Base-by-base conservation (phyloP, 2,113 vertebrate genomes). In the Spilogale gracilis region DNA sequence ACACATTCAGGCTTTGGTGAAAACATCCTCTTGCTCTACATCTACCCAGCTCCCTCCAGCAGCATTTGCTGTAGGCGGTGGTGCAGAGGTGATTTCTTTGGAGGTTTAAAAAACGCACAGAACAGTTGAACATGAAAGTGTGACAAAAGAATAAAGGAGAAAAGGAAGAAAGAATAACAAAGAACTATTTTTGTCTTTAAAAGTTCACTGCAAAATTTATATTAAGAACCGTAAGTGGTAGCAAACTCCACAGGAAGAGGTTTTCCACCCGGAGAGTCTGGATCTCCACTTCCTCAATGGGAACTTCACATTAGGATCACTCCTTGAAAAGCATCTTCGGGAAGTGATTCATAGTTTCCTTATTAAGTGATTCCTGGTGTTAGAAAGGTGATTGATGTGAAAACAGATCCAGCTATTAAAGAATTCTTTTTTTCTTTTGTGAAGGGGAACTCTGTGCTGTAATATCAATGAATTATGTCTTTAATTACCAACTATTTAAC, bases 131-230 rank as follows among this genome's bases (percentile, higher is more conserved):
- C 96, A 94, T 96, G 92, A 98, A 98, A 98, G 18, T 94, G 20
- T 97, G 67, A 98, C 90, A 97, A 97, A 98, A 60, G 89, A 97
- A 91, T 6, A 94, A 95, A 98, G 79, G 96, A 86, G 92, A 96
- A 95, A 96, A 21, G 27, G 48, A 81, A 32, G 12, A 50, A 92
- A 91, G 83, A 73, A 95, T 50, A 54, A 97, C 94, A 96, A 95
- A 98, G 38, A 95, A 87, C n/a, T 97, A 73, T 97, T 97, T 98
- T 96, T 97, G 89, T 96, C 96, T 91, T 97, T 78, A 95, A 97
- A 98, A 97, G 80, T 89, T 97, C 97, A 96, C 73, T 21, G 45
- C 21, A 23, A 96, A 97, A 95, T 93, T 21, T 96, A 54, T 91
- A 95, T 98, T 97, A 73, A 96, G 98, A 97, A 69, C 1, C 80